Evolutionary conservation across 1,140 invertebrate genomes (phyloP), one percentile per base, ranked within the genome.

Genomic region (Sminthurides bifidus): DNA sequence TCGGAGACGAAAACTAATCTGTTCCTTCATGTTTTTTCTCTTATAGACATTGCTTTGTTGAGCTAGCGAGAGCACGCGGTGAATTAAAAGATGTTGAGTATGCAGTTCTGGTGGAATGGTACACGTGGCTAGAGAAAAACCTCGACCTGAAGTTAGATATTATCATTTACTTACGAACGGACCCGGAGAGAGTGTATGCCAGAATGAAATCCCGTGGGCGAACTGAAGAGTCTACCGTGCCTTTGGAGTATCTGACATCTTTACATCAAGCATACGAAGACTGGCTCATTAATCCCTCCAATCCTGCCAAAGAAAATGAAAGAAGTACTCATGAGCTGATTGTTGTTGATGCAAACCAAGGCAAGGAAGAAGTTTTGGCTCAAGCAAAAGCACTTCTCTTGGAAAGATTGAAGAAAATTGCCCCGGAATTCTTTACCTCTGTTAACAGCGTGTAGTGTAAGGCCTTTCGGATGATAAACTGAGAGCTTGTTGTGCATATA

Each of bases 111-210:
- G 71, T 67, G 43, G 69, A 77, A 54, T 79, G 75, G 75, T 77
- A 74, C 67, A 65, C 74, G 24, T 76, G 70, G 63, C 60, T 78
- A 10, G 70, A 73, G 31, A 61, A 66, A 23, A 69, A 71, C 48
- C 65, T 76, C 30, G 68, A 73, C 52, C 68, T 73, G 46, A 61
- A 67, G 14, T 50, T 79, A 48, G 76, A 79, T 67, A 63, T 77
- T 4, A 76, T 79, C 61, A 75, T 80, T n/a, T 80, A 80, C 62
- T 59, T 80, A 46, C 69, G 71, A 57, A 73, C 77, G 46, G 68
- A 66, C 35, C 78, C 78, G 4, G 68, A 75, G 57, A 64, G 72
- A 19, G 77, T 74, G 19, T 73, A 69, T 63, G 61, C 73, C n/a
- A 67, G 78, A 60, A 73, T 79, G 60, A 68, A 70, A 59, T 67